A percentile compares a stretch with the other conserved stretches of the same genome.
Evolutionary conservation across 1,140 invertebrate genomes (phyloP).

Genomic region (Listronotus oregonensis): DNA sequence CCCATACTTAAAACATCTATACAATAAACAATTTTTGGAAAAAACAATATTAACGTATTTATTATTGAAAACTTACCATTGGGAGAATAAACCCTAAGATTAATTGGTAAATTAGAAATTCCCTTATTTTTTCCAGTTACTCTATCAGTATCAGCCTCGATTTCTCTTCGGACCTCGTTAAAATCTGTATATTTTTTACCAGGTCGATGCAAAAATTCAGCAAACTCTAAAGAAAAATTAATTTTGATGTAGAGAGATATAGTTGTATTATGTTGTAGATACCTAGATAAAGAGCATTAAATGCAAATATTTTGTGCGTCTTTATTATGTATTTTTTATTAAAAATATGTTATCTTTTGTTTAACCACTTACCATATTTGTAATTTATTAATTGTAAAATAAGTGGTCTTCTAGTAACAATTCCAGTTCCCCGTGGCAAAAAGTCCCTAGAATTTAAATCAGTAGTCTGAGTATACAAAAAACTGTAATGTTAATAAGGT

Average conservation of each 20-base stretch:
- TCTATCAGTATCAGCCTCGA: slow-evolving; percentile 97
- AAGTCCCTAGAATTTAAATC: slow-evolving; percentile 79
- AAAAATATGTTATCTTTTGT: no score
- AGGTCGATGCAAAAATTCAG: slow-evolving; percentile 97
- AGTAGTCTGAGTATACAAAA: no score
- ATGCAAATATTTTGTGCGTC: no score
- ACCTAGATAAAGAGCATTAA: no score
- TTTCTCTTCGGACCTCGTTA: slow-evolving; percentile 95
- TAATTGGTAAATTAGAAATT: slow-evolving; percentile 98
- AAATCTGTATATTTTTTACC: slow-evolving; percentile 97
- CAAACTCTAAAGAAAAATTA: slow-evolving; percentile 78
- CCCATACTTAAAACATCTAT: no score
- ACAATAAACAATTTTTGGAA: no score
- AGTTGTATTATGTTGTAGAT: no score
- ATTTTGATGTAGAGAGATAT: no score
- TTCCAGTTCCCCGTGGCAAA: slow-evolving; percentile 93
- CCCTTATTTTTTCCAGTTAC: slow-evolving; percentile 97
- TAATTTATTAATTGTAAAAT: slow-evolving; percentile 94
- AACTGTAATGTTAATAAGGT: no score
- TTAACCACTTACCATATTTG: slow-evolving; percentile 72
- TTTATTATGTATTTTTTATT: no score
- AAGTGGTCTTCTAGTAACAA: slow-evolving; percentile 96
- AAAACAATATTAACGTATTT: no score
- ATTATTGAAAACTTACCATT: slow-evolving; percentile 75
- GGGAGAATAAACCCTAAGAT: slow-evolving; percentile 96